Percentiles rank a stretch among this genome's conserved stretches.
Evolutionary conservation across 2,113 vertebrate species (phyloP).

Genomic region (Eretmochelys imbricata): DNA sequence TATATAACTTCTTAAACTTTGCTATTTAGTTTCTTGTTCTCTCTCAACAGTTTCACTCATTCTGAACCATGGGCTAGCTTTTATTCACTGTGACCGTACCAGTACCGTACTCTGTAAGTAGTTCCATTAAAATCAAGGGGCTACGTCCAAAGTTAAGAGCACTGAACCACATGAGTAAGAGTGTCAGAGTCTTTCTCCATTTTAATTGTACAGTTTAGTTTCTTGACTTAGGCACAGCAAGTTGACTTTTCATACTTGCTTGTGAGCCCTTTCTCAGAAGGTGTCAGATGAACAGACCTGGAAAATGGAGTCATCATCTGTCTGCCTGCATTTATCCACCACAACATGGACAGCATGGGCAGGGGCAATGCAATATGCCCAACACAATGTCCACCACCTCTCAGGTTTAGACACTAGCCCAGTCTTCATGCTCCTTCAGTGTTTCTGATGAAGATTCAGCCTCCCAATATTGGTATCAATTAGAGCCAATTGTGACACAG

Average conservation of each 20-base stretch:
- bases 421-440: background rate
- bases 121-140: background rate
- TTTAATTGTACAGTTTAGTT: background rate
- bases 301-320: background rate
- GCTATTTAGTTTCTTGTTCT: conserved; percentile 37
- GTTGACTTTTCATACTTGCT: background rate
- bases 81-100: too few relatives aligned
- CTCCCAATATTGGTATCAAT: background rate
- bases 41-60: conserved; percentile 23
- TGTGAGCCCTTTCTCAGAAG: background rate
- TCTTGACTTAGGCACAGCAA: background rate
- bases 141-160: conserved; percentile 16
- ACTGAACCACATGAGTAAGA: background rate
- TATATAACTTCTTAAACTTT: conserved; percentile 10
- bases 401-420: background rate
- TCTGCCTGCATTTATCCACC: background rate
- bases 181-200: background rate
- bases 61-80: background rate
- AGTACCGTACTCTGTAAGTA: background rate
- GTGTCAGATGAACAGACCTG: background rate
- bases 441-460: background rate
- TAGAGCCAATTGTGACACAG: background rate
- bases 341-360: background rate
- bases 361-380: background rate
- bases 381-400: background rate